Evolutionary conservation across 2,888 invertebrate genomes (phyloP).

Genomic region (Trichogramma dendrolimi): DNA sequence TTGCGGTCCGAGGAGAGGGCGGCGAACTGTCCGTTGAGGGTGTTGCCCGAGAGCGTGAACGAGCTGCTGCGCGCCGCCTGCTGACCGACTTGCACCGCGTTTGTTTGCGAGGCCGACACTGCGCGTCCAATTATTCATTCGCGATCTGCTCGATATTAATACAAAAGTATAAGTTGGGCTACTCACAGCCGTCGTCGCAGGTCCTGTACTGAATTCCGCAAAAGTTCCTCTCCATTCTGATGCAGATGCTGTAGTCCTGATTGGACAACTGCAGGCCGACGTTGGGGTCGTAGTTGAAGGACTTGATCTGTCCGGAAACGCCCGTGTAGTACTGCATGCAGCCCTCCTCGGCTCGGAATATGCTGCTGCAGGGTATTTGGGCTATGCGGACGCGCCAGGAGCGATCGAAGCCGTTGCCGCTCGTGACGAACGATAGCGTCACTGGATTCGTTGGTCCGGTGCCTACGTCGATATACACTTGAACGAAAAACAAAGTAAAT

Average conservation of each 20-base stretch:
- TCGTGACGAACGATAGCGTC: constrained; percentile 76
- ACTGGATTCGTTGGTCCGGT: constrained; percentile 72
- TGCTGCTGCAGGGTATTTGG: constrained; percentile 74
- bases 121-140: background rate
- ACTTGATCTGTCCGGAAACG: constrained; percentile 74
- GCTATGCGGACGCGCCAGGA: constrained; percentile 77
- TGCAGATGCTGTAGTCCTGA: constrained; percentile 84
- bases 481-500: background rate
- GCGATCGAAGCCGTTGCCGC: constrained; percentile 68
- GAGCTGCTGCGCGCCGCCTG: constrained; percentile 55
- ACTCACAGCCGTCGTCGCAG: constrained; percentile 65
- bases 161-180: background rate
- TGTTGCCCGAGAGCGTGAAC: constrained; percentile 75
- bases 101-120: constrained; percentile 1
- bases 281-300: constrained; percentile 78
- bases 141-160: background rate
- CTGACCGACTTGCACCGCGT: background rate
- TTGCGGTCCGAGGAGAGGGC: constrained; percentile 68
- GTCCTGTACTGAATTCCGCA: constrained; percentile 80
- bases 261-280: constrained; percentile 78
- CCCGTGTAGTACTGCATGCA: constrained; percentile 78
- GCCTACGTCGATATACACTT: constrained; percentile 83
- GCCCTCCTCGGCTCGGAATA: constrained; percentile 69
- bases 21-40: constrained; percentile 61
- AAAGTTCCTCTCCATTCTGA: constrained; percentile 79